Conservation (phyloP, 2,888 invertebrate species). For the Chirona hameri region DNA sequence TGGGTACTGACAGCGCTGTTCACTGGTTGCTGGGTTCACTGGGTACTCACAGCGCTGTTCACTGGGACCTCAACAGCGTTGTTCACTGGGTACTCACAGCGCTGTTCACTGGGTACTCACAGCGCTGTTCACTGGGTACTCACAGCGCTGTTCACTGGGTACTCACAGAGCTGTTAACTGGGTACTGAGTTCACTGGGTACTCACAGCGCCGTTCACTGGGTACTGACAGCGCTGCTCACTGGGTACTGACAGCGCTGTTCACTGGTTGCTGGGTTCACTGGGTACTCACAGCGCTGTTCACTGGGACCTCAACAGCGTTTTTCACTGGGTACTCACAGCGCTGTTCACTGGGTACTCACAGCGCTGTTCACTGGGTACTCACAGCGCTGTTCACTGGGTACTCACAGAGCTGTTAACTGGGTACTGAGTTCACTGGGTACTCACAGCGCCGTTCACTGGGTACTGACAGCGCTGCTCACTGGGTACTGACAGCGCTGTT, state of each 20-base stretch:
- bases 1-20: constrained; percentile 79
- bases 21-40: too few species aligned
- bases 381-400: constrained; percentile 78
- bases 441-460: constrained; percentile 85
- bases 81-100: constrained; percentile 75
- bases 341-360: constrained; percentile 75
- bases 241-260: constrained; percentile 79
- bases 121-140: constrained; percentile 74
- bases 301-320: too few species aligned
- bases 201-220: constrained; percentile 85
- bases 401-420: constrained; percentile 93
- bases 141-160: constrained; percentile 78
- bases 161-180: constrained; percentile 93
- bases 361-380: constrained; percentile 74
- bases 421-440: too few species aligned
- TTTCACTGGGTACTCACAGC: constrained; percentile 75
- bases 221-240: constrained; percentile 87
- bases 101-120: constrained; percentile 75
- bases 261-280: too few species aligned
- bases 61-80: too few species aligned
- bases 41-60: constrained; percentile 81
- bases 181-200: too few species aligned
- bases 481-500: constrained; percentile 79
- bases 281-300: constrained; percentile 81
- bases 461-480: constrained; percentile 87